phyloP scores from a whole-genome alignment of 2,797 vertebrate genomes.

The Rhinella marina region DNA sequence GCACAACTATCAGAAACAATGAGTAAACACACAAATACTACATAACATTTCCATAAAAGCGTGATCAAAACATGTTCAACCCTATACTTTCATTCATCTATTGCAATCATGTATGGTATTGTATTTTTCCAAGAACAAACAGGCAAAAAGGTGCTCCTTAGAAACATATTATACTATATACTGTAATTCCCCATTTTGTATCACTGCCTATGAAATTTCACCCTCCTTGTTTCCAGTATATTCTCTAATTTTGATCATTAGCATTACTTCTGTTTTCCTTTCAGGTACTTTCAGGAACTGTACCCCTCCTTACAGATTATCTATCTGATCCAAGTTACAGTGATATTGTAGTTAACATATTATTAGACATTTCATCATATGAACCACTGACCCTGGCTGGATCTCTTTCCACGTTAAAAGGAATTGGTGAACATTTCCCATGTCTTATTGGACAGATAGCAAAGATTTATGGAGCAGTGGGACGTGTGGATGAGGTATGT shows the following conservation, averaged over 20 bases:
- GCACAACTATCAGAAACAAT: too few relatives aligned
- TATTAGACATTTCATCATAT: conserved; percentile 83
- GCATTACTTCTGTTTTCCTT: conserved; percentile 30
- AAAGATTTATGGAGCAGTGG: conserved; percentile 90
- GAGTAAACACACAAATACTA: too few relatives aligned
- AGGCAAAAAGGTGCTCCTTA: too few relatives aligned
- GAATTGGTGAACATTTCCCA: conserved; percentile 79
- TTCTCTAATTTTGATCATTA: not conserved
- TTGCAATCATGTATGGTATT: too few relatives aligned
- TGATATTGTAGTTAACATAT: conserved; percentile 80
- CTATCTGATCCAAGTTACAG: conserved; percentile 79
- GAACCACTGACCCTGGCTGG: conserved; percentile 80
- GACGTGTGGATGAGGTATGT: conserved; percentile 86
- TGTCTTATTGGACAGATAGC: conserved; percentile 83
- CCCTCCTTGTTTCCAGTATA: not conserved
- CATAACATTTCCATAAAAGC: too few relatives aligned
- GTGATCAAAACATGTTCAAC: too few relatives aligned
- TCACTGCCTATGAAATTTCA: not conserved
- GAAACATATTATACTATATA: not conserved
- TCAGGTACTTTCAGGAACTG: conserved; percentile 84
- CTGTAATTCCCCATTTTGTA: not conserved
- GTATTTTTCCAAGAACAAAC: too few relatives aligned
- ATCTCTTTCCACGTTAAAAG: conserved; percentile 82
- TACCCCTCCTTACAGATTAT: conserved; percentile 79
- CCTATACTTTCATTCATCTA: too few relatives aligned